phyloP scores from a whole-genome alignment of 2,797 vertebrate genomes.

The Pelochelys cantorii region DNA sequence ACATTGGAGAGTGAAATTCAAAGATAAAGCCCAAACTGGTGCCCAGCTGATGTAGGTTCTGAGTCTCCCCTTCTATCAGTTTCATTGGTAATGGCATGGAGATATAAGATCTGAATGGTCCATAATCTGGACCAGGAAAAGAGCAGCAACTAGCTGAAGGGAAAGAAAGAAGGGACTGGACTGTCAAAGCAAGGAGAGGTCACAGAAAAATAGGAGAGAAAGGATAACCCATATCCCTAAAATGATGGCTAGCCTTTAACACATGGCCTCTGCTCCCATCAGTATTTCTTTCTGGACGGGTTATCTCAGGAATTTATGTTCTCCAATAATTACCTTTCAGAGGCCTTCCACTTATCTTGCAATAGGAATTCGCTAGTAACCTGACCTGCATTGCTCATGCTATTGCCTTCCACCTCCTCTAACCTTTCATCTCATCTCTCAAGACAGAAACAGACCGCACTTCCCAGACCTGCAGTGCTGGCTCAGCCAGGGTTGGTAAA shows the following conservation, averaged over 20 bases:
- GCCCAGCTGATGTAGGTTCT: not conserved
- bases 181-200: constrained; percentile 42
- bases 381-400: constrained; percentile 76
- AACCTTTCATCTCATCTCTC: constrained; percentile 63
- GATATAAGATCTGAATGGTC: not conserved
- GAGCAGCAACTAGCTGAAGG: constrained; percentile 27
- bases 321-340: constrained; percentile 83
- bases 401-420: constrained; percentile 59
- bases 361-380: constrained; percentile 78
- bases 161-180: constrained; percentile 33
- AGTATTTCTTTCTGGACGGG: constrained; percentile 80
- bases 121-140: constrained; percentile 14
- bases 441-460: constrained; percentile 27
- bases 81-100: not conserved
- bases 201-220: not conserved
- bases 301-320: constrained; percentile 83
- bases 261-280: constrained; percentile 67
- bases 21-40: constrained; percentile 27
- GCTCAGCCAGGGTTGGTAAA: constrained; percentile 27
- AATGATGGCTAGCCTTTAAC: constrained; percentile 63
- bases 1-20: not conserved
- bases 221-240: constrained; percentile 46
- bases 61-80: not conserved
- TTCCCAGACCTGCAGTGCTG: constrained; percentile 42
- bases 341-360: constrained; percentile 78